Base-by-base conservation (phyloP, 2,888 invertebrate genomes). In the Eupithecia abbreviata region DNA sequence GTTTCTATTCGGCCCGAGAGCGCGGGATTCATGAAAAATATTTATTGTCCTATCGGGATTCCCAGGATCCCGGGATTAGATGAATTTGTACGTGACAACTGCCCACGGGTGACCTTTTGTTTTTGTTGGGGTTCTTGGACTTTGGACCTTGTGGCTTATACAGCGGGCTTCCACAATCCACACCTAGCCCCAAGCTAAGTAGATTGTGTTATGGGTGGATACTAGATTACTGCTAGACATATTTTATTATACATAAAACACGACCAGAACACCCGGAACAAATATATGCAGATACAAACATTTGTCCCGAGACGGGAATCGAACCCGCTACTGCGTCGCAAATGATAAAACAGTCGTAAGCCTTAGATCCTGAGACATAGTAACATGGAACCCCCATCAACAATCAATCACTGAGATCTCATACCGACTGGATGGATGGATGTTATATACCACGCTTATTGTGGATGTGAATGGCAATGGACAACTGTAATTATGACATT, bases 21-120 rank as follows among this genome's bases (percentile, higher is more conserved):
- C 86, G 83, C 87, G 91, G 93, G 93, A 92, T 93, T 92, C 92
- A 92, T 91, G 92, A 90, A 91, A 93, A 92, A 94, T 94, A 95
- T 95, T 94, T 94, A 94, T 94, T 86, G 93, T 88, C 88, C 90
- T 84, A 86, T 85, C 85, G 90, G 90, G 91, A 87, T 85, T 75
- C 70, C 75, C 72, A 49, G 76, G 78, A 86, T 83, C 83, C 86
- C 84, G 84, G 93, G 93, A 94, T 94, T 94, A 94, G 91, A 91
- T 87, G 89, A 89, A 92, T 93, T 91, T 90, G 92, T 92, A 93
- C 94, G 94, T 93, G 93, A 90, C 87, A 84, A 82, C 85, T 85
- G 77, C 72, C 79, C 74, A 77, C 72, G 73, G 71, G 71, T 82
- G 81, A 81, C 82, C 84, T 85, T 85, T 87, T 86, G 84, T 87